These are phyloP conservation scores for Origma solitaria DNA, from an alignment of 2,113 vertebrate species.

Conservation along the genomic window DNA sequence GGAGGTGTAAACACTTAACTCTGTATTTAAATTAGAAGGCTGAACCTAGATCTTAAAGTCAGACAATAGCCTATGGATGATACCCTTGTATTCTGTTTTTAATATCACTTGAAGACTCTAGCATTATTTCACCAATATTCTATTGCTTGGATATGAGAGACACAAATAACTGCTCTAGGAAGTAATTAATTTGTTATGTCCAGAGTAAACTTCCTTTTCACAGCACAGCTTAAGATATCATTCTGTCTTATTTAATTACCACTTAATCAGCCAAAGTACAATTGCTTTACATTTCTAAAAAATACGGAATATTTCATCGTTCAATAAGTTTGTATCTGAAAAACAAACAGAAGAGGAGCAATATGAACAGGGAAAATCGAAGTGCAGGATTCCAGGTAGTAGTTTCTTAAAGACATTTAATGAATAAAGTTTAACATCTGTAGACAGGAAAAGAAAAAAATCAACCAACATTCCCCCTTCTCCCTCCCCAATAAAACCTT, in stretches of 20 bases:
- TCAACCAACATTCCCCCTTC: neutral
- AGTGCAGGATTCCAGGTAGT: neutral
- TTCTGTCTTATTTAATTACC: constrained; percentile 44
- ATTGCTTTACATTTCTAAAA: neutral
- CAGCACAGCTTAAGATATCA: neutral
- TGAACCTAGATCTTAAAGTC: neutral
- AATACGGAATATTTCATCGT: neutral
- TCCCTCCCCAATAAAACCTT: constrained; percentile 63
- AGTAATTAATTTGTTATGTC: constrained; percentile 51
- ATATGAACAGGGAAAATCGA: neutral
- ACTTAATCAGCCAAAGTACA: constrained; percentile 47
- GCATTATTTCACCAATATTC: neutral
- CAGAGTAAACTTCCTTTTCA: constrained; percentile 5
- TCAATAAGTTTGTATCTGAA: neutral
- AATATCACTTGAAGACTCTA: neutral
- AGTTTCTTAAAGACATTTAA: constrained; percentile 52
- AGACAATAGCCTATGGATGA: neutral
- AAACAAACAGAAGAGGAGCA: neutral
- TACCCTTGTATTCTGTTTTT: neutral
- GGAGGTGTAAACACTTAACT: neutral
- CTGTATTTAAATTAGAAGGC: neutral
- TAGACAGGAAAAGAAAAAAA: neutral
- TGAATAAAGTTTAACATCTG: constrained; percentile 59
- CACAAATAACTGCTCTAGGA: constrained; percentile 20
- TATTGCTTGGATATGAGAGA: neutral